These are phyloP conservation scores for Dolichomitus sp. DNA, from an alignment of 2,888 invertebrate genomes.

Conservation along the genomic window DNA sequence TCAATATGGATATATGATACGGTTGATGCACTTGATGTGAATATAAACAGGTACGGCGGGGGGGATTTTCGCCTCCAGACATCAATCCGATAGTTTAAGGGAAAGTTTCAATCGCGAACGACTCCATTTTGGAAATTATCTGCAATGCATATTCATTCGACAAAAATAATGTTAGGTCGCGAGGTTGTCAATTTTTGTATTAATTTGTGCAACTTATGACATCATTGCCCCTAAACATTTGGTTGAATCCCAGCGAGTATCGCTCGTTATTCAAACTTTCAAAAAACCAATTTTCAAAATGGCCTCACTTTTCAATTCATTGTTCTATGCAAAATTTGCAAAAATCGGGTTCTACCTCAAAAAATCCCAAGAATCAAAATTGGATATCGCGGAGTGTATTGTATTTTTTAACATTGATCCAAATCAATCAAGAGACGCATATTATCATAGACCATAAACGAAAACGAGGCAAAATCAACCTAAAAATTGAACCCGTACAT, in stretches of 20 bases:
- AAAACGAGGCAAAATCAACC: conserved; percentile 14
- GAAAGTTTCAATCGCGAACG: background rate
- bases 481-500: no score
- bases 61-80: background rate
- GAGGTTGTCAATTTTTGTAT: background rate
- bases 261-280: no score
- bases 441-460: conserved; percentile 25
- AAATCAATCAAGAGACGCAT: no score
- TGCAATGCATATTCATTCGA: background rate
- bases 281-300: background rate
- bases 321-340: conserved; percentile 15
- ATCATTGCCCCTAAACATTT: background rate
- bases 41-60: conserved; percentile 72
- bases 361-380: background rate
- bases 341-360: background rate
- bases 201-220: no score
- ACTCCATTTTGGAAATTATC: background rate
- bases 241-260: background rate
- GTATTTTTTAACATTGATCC: background rate
- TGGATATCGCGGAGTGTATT: background rate
- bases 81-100: background rate
- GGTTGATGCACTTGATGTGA: conserved; percentile 65
- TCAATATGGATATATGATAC: conserved; percentile 80
- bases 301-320: no score
- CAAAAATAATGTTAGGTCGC: background rate